Conservation (phyloP, 2,888 invertebrate species). For the Falcaria lacertinaria region DNA sequence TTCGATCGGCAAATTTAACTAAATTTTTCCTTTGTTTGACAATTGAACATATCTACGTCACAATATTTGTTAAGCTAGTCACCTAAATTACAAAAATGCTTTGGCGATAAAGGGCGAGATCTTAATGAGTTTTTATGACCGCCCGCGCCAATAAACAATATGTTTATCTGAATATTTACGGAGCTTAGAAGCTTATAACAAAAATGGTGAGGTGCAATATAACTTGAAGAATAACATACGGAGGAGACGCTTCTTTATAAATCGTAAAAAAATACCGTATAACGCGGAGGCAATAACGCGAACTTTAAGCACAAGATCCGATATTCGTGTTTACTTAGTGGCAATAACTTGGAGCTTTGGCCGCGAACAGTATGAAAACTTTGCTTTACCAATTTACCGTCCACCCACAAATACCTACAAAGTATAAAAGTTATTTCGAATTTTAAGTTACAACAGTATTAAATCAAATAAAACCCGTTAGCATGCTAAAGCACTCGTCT, state of each 20-base stretch:
- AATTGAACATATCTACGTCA: neutral
- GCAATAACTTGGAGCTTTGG: constrained; percentile 33
- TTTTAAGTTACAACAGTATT: too few relatives aligned
- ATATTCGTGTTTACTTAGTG: constrained; percentile 48
- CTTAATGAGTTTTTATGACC: constrained; percentile 18
- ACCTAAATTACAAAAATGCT: neutral
- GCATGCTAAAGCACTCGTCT: too few relatives aligned
- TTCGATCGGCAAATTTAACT: too few relatives aligned
- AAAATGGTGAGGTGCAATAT: constrained; percentile 25
- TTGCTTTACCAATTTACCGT: too few relatives aligned
- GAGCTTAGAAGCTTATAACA: constrained; percentile 20
- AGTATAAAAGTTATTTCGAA: too few relatives aligned
- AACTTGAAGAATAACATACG: constrained; percentile 8
- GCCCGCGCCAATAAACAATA: constrained; percentile 21
- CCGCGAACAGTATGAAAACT: constrained; percentile 23
- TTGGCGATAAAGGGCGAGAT: constrained; percentile 21
- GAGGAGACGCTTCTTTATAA: constrained; percentile 21
- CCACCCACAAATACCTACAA: too few relatives aligned
- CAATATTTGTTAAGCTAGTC: neutral
- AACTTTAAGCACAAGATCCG: constrained; percentile 26
- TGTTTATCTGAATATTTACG: constrained; percentile 16
- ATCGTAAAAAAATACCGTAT: constrained; percentile 25
- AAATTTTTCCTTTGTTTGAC: neutral
- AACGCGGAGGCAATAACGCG: constrained; percentile 30
- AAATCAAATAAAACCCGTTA: too few relatives aligned